A percentile compares a stretch with the other conserved stretches of the same genome.
phyloP scores from a whole-genome alignment of 2,113 vertebrate species.

The Gymnocephalus cernua region DNA sequence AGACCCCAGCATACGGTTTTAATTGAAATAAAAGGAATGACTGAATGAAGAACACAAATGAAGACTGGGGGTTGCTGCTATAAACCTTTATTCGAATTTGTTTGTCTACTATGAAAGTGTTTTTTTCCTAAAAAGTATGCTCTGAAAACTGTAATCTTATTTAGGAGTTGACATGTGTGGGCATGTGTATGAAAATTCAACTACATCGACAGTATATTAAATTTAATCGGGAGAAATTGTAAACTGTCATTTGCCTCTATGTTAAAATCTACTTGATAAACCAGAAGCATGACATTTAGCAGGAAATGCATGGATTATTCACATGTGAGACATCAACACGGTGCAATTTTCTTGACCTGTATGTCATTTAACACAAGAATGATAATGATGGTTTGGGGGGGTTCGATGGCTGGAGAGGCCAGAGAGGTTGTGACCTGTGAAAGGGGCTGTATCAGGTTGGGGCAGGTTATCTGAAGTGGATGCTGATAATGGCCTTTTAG shows the following conservation, averaged over 20 bases:
- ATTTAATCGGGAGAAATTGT: background rate
- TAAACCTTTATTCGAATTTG: constrained; percentile 36
- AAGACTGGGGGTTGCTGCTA: constrained; percentile 10
- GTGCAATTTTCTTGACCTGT: constrained; percentile 70
- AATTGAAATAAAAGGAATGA: constrained; percentile 54
- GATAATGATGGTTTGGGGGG: constrained; percentile 58
- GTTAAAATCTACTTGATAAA: constrained; percentile 24
- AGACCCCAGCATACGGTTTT: constrained; percentile 39
- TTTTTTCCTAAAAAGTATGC: constrained; percentile 10
- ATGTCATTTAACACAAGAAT: constrained; percentile 74
- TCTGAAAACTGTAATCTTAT: constrained; percentile 11
- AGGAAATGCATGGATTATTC: constrained; percentile 59
- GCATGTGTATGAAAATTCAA: constrained; percentile 1
- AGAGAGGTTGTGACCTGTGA: constrained; percentile 77
- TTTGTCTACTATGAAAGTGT: background rate
- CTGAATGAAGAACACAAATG: constrained; percentile 32
- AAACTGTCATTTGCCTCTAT: background rate
- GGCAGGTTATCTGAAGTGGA: constrained; percentile 84
- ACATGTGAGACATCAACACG: constrained; percentile 61
- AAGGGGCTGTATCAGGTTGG: constrained; percentile 80
- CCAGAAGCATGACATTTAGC: constrained; percentile 52
- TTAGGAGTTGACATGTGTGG: background rate
- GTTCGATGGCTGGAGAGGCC: constrained; percentile 66
- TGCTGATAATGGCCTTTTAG: constrained; percentile 86
- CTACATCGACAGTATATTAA: background rate